Percentiles rank a stretch among this genome's conserved stretches.
Evolutionary conservation across 2,888 invertebrate genomes (phyloP).

Genomic region (Temnothorax rugatulus): DNA sequence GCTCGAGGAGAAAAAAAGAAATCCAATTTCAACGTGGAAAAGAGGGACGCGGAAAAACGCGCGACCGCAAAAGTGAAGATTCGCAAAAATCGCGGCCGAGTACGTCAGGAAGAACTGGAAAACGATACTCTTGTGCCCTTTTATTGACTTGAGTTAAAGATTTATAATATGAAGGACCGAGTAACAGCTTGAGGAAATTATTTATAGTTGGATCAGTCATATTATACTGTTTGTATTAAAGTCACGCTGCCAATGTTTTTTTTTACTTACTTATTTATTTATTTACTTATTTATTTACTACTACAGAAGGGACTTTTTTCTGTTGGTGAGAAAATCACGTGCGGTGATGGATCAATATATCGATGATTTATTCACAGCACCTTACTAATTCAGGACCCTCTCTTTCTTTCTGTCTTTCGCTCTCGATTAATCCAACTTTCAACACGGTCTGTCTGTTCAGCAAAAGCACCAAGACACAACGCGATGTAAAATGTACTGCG

Average conservation of each 20-base stretch:
- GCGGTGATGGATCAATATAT: neutral
- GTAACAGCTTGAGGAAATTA: neutral
- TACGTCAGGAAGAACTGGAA: neutral
- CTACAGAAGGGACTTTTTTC: neutral
- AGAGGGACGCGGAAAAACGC: neutral
- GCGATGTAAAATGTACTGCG: constrained; percentile 19
- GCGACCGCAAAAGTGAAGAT: neutral
- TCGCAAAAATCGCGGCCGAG: neutral
- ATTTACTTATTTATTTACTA: too few species aligned
- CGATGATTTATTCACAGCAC: neutral
- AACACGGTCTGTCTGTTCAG: neutral
- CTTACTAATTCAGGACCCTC: neutral
- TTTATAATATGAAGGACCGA: neutral
- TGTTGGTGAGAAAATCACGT: neutral
- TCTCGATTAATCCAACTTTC: neutral
- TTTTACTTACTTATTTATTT: neutral
- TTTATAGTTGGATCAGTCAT: neutral
- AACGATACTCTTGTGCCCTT: neutral
- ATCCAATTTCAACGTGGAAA: neutral
- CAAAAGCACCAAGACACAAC: neutral
- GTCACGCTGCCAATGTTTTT: neutral
- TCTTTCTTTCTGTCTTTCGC: neutral
- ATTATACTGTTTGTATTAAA: neutral
- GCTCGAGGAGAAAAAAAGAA: neutral
- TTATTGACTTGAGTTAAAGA: neutral